Conservation (phyloP, 92 coral and sea anemone species). For the Phenganax marumi region DNA sequence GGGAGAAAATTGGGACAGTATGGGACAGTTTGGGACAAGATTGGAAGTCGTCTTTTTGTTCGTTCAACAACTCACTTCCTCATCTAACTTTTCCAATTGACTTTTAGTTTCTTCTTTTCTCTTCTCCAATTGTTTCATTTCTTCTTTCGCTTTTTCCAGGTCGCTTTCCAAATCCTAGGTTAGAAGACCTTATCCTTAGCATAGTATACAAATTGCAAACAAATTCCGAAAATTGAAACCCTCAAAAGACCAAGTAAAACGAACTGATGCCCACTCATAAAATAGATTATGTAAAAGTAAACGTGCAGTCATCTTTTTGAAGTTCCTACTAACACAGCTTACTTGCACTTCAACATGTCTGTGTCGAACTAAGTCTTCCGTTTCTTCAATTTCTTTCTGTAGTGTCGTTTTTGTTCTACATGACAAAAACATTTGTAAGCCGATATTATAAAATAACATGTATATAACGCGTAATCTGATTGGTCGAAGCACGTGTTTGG, state of each 20-base stretch:
- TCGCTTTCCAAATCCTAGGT: conserved; percentile 83
- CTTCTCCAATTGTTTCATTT: conserved; percentile 75
- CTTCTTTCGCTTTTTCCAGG: conserved; percentile 82
- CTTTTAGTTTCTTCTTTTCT: conserved; percentile 76
- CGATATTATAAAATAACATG: too few relatives aligned
- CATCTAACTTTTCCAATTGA: conserved; percentile 81
- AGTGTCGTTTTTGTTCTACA: conserved; percentile 76
- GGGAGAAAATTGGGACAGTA: too few relatives aligned
- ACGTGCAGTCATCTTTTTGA: background rate
- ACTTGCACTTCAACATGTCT: conserved; percentile 96
- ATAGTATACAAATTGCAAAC: background rate
- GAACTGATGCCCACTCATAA: background rate
- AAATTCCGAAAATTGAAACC: too few relatives aligned
- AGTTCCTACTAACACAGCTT: background rate
- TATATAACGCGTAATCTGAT: too few relatives aligned
- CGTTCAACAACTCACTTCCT: conserved; percentile 65
- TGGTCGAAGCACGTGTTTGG: too few relatives aligned
- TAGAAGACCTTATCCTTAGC: background rate
- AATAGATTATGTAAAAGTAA: background rate
- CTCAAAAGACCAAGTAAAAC: background rate
- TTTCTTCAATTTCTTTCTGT: conserved; percentile 90
- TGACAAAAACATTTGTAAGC: background rate
- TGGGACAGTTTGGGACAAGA: background rate
- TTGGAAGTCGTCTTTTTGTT: background rate
- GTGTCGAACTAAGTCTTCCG: conserved; percentile 85